Evolutionary conservation across 2,113 vertebrate genomes (phyloP), one percentile per base, ranked within the genome.

Genomic region (Larimichthys polyactis): DNA sequence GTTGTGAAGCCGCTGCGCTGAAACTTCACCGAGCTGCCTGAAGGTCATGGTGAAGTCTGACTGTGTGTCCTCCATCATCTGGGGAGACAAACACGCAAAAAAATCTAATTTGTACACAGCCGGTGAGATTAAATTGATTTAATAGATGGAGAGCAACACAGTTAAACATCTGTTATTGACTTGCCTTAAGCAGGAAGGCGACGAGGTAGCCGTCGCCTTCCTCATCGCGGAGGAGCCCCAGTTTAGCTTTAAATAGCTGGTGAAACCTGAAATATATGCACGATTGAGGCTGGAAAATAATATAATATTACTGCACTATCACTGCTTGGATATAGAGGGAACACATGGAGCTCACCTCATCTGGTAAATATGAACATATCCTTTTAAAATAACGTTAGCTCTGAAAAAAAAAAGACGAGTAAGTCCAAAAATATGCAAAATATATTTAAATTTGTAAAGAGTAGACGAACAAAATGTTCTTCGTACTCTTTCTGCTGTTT

Each of bases 21-120:
- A 94, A 65, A 94, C 92, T 90, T 96, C 95, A 82, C 96, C 95
- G 68, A 96, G 93, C 69, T 96, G 92, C 71, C 92, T 89, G 94
- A 97, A 96, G 16, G 94, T 95, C 96, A 95, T 94, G 67, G 95
- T 96, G 90, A 97, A 97, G 90, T 97, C 96, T 72, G 95, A 91
- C 74, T 82, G 91, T 27, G 94, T 94, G 63, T 97, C 94, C 94
- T 95, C 95, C 93, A 95, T 96, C 75, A 96, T 83, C 96, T 97
- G 83, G 49, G 32, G 46, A 49, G 29, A 43, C 49, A 2, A 71
- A 52, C 8, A 46, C 17, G 24, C 32, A n/a, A 71, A 17, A 17
- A 74, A 70, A 69, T 70, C 20, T 2, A 40, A 70, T 55, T 22
- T 70, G 2, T 29, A 6, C 20, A 48, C n/a, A 40, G 48, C 52